Evolutionary conservation across 2,797 vertebrate genomes (phyloP), one percentile per base, ranked within the genome.

Genomic region (Carduelis carduelis): DNA sequence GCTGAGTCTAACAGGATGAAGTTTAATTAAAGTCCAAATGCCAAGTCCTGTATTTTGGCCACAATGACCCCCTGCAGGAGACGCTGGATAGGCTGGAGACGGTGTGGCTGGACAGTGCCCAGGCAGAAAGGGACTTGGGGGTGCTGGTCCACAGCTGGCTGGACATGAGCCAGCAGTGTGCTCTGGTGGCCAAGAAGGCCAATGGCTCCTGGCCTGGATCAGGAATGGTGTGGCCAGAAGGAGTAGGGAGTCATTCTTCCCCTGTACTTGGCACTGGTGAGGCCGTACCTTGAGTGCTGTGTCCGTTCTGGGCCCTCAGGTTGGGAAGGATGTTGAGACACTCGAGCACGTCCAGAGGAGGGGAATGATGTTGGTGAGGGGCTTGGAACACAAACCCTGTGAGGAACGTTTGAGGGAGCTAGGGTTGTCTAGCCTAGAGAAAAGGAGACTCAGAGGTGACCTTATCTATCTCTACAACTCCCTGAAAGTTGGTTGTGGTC

Each of bases 101-200:
- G 1, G n/a, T 6, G 60, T 21, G 49, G 16, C 49, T 37, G 75
- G 39, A 53, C 39, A 35, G 26, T 14, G 32, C 11, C 32, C 32
- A 78, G 39, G 39, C 16, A 35, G n/a, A 35, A 44, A 55, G 16
- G n/a, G 39, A 15, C 22, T 16, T 57, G n/a, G 6, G 41, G n/a
- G 20, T 2, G 2, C 16, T 35, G 60, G 9, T 30, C 0, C 0
- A 15, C 13, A 53, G 16, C 9, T 0, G 1, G 5, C 4, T 78
- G 27, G 9, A 16, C 17, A 16, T 32, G 75, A 65, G 60, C 49
- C 60, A 53, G n/a, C 75, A 63, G 24, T 6, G n/a, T 26, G 60
- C 49, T 16, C n/a, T 1, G 12, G 27, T 13, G 6, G n/a, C 60
- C 21, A 12, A 35, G 32, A 37, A 8, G 22, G 27, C n/a, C 5